Conservation (phyloP, 2,113 vertebrate species). For the Gobiocypris rarus region DNA sequence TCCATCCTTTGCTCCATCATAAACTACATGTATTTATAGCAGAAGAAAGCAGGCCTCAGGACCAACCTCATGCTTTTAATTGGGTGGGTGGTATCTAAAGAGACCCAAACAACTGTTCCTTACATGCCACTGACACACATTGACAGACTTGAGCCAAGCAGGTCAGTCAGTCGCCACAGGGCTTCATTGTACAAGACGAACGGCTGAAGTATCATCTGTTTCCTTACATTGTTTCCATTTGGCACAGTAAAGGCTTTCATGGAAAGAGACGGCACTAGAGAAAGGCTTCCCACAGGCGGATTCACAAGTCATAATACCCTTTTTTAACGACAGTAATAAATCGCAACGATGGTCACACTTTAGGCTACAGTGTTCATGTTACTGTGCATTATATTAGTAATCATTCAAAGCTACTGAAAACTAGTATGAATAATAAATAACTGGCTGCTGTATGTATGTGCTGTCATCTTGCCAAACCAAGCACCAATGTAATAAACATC, state of each 20-base stretch:
- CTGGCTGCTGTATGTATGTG: not conserved
- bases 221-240: conserved; percentile 36
- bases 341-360: conserved; percentile 8
- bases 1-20: conserved; percentile 50
- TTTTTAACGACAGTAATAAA: not conserved
- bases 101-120: conserved; percentile 65
- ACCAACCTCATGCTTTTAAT: conserved; percentile 51
- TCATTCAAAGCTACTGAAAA: not conserved
- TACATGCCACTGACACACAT: conserved; percentile 50
- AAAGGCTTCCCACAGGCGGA: not conserved
- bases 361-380: not conserved
- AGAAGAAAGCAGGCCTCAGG: conserved; percentile 59
- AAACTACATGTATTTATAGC: conserved; percentile 66
- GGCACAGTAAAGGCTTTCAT: conserved; percentile 27
- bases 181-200: conserved; percentile 56
- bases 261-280: not conserved
- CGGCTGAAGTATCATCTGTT: not conserved
- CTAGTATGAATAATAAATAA: not conserved
- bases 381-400: conserved; percentile 11
- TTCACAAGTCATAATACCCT: not conserved
- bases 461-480: not conserved
- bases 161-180: conserved; percentile 59
- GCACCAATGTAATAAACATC: not conserved
- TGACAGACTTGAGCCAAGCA: conserved; percentile 49
- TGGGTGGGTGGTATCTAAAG: conserved; percentile 52